Base-by-base conservation (phyloP, 2,113 vertebrate genomes). In the Gallinago jamesoni region DNA sequence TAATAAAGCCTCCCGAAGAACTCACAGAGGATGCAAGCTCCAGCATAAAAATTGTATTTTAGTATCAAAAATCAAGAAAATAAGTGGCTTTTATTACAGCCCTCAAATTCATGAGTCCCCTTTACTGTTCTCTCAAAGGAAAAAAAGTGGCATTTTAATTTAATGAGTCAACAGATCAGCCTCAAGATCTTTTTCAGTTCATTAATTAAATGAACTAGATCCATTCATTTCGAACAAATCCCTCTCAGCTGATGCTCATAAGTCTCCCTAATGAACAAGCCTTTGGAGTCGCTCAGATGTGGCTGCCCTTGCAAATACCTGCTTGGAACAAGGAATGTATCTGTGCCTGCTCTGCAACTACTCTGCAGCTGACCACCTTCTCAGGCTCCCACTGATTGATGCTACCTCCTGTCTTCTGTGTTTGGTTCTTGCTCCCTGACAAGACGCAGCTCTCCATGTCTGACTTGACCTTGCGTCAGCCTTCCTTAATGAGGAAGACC, bases 221-320 rank as follows among this genome's bases (percentile, higher is more conserved):
- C 39, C 39, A 57, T 43, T 87, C 80, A 84, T 67, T 66, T 89
- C 50, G 77, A 92, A 81, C 60, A 89, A 94, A 95, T 94, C 63
- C 0, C 3, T 84, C 59, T 92, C 93, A 94, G 91, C 89, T 95
- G 95, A 87, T 62, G 35, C 35, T 87, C 21, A 0, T 77, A 73
- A 89, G 39, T 33, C 64, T 48, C 15, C 55, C 43, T 81, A 77
- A 84, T 66, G 55, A 92, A 41, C 55, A 77, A 60, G 55, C 63
- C 76, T 84, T 53, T 66, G 80, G 50, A 57, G 64, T 5, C 53
- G 39, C 43, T 64, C 18, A 30, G 25, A 69, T 76, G 63, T 56
- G 55, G 52, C 59, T 69, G 76, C 72, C 30, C 55, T 84, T 92
- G 53, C 48, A 82, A 56, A 52, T 43, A 37, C 23, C 18, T 47